Percentiles rank a stretch among this genome's conserved stretches.
phyloP scores from a whole-genome alignment of 2,888 invertebrate species.

The Luperina nickerlii region DNA sequence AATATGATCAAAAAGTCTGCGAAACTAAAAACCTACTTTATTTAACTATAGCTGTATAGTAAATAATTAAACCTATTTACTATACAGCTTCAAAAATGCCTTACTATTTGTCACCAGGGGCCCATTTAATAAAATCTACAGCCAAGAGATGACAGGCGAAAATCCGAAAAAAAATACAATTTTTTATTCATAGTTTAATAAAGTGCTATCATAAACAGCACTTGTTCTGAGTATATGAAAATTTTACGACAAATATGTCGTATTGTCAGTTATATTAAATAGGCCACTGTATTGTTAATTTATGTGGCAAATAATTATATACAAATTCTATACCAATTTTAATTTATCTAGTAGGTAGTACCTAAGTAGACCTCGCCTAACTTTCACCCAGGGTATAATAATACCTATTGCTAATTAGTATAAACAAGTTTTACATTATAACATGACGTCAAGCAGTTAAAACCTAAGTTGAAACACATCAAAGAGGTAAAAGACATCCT shows the following conservation, averaged over 20 bases:
- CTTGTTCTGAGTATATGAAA: background rate
- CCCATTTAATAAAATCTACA: background rate
- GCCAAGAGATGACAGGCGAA: background rate
- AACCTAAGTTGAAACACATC: constrained; percentile 1
- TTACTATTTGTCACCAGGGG: background rate
- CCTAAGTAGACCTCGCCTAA: too few relatives aligned
- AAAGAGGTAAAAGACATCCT: constrained; percentile 24
- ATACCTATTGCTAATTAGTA: background rate
- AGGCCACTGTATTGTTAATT: background rate
- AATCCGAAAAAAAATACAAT: background rate
- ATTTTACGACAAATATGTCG: background rate
- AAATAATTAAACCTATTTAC: too few relatives aligned
- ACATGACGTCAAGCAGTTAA: constrained; percentile 4
- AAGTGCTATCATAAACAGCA: background rate
- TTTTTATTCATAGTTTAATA: background rate
- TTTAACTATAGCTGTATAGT: too few relatives aligned
- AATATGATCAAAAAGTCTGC: background rate
- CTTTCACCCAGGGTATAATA: background rate
- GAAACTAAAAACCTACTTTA: background rate
- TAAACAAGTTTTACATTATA: background rate
- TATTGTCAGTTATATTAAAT: background rate
- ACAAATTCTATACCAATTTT: background rate
- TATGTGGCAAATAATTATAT: background rate
- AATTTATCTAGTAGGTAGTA: background rate
- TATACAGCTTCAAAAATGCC: background rate